Evolutionary conservation across 2,113 vertebrate genomes (phyloP).

Genomic region (Nansenia antarctica): DNA sequence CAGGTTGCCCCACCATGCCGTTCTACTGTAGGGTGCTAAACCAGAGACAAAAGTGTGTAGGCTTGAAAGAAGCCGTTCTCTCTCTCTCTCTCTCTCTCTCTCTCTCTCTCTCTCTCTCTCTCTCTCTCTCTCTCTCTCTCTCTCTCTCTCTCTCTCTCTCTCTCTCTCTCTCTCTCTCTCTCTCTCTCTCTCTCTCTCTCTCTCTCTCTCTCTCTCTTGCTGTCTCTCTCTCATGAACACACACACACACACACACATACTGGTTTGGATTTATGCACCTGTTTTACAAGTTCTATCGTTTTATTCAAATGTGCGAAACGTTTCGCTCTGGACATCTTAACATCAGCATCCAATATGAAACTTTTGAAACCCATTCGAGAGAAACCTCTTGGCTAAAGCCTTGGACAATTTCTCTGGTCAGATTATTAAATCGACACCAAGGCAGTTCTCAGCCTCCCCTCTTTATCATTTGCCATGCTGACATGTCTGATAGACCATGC

Average conservation of each 20-base stretch:
- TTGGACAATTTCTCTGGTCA: slow-evolving; percentile 57
- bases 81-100: slow-evolving; percentile 1
- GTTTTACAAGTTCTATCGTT: not conserved
- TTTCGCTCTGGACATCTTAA: not conserved
- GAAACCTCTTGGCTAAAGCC: slow-evolving; percentile 19
- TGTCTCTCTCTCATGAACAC: not conserved
- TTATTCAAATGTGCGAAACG: not conserved
- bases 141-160: not conserved
- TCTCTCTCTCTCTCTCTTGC: no score
- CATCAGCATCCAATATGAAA: not conserved
- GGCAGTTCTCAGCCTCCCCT: slow-evolving; percentile 56
- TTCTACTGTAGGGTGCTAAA: slow-evolving; percentile 77
- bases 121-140: not conserved
- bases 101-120: not conserved
- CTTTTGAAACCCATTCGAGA: slow-evolving; percentile 16
- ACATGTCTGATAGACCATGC: slow-evolving; percentile 86
- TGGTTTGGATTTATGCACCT: not conserved
- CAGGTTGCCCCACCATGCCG: slow-evolving; percentile 88
- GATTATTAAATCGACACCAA: slow-evolving; percentile 65
- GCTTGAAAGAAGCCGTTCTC: slow-evolving; percentile 71
- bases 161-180: no score
- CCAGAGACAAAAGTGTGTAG: slow-evolving; percentile 78
- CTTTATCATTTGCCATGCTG: slow-evolving; percentile 75
- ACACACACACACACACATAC: not conserved
- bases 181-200: no score